phyloP scores from a whole-genome alignment of 2,113 vertebrate species.

The Nannospalax galili region DNA sequence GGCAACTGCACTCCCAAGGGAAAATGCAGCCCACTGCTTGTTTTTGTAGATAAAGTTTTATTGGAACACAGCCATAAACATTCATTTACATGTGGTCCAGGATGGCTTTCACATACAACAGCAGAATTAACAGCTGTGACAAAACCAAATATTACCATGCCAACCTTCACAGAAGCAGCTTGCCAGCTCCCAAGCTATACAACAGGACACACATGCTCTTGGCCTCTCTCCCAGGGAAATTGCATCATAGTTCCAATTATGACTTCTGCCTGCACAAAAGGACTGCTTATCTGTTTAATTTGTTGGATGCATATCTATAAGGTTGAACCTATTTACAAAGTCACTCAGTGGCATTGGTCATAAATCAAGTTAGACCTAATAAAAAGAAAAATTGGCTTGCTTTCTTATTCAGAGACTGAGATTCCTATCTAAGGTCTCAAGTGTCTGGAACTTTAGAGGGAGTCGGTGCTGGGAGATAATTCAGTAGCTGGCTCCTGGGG shows the following conservation, averaged over 20 bases:
- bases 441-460: not conserved
- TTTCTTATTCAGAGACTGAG: not conserved
- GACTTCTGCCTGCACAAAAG: no score
- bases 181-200: not conserved
- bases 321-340: not conserved
- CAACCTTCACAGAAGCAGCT: not conserved
- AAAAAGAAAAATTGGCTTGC: not conserved
- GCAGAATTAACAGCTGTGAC: not conserved
- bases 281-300: not conserved
- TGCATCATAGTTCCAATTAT: not conserved
- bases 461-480: not conserved
- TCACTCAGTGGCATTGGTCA: not conserved
- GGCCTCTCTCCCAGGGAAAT: not conserved
- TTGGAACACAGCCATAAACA: not conserved
- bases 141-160: not conserved
- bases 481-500: not conserved
- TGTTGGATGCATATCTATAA: not conserved
- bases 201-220: not conserved
- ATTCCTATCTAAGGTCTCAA: not conserved
- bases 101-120: not conserved
- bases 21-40: accelerated
- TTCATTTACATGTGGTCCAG: not conserved
- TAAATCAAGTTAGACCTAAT: not conserved
- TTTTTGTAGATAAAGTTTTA: not conserved
- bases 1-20: not conserved